Percentiles rank a stretch among this genome's conserved stretches.
Conservation (phyloP, 2,888 invertebrate species). For the Eilema sororculum region DNA sequence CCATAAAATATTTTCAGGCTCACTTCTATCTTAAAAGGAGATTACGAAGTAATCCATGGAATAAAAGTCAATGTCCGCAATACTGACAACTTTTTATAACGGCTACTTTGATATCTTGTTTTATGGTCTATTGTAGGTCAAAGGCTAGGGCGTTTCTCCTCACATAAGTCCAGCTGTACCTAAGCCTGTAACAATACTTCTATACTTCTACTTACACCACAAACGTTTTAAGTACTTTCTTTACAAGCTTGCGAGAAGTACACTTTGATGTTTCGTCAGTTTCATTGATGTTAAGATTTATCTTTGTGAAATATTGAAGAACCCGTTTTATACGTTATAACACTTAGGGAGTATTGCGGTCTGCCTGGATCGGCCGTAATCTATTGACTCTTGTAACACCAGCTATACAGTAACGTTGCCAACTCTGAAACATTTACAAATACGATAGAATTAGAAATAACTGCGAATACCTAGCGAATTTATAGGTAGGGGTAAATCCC, state of each 20-base stretch:
- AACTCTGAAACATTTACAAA: too few species aligned
- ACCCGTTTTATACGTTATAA: too few species aligned
- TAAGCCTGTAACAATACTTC: constrained; percentile 22
- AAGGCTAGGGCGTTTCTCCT: constrained; percentile 31
- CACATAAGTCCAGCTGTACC: constrained; percentile 26
- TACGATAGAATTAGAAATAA: too few species aligned
- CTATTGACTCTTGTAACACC: too few species aligned
- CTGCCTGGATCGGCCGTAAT: too few species aligned
- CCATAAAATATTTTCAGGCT: constrained; percentile 34
- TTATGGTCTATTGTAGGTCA: constrained; percentile 39
- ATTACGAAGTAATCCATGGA: constrained; percentile 27
- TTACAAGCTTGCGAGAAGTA: constrained; percentile 3
- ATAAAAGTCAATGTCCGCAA: constrained; percentile 38
- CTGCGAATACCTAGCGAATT: too few species aligned
- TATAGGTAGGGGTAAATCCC: too few species aligned
- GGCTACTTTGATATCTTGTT: constrained; percentile 36
- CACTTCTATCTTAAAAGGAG: constrained; percentile 26
- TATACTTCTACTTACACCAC: constrained; percentile 22
- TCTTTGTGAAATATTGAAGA: not conserved
- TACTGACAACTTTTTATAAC: constrained; percentile 32
- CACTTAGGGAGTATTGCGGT: too few species aligned
- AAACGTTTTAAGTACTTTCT: constrained; percentile 13
- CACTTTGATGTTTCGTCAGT: constrained; percentile 2
- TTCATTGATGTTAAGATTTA: constrained; percentile 5
- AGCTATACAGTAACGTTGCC: too few species aligned